A percentile compares a stretch with the other conserved stretches of the same genome.
phyloP scores from a whole-genome alignment of 2,113 vertebrate species.

The Vidua chalybeata region DNA sequence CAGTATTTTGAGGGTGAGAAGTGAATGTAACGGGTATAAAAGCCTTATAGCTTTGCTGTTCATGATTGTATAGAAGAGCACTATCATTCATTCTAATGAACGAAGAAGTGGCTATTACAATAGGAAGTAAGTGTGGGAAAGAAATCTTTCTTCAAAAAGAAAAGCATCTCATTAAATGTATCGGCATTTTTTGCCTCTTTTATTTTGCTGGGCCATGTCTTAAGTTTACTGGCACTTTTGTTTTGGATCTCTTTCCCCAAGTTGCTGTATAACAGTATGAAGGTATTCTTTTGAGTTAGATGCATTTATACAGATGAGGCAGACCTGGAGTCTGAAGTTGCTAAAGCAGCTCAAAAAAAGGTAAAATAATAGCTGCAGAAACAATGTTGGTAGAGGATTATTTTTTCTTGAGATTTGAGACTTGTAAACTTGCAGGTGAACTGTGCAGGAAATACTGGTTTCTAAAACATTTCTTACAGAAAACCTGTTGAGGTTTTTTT shows the following conservation, averaged over 20 bases:
- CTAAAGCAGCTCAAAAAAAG: constrained; percentile 75
- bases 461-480: constrained; percentile 79
- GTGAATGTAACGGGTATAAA: constrained; percentile 82
- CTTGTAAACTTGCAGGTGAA: constrained; percentile 80
- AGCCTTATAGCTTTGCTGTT: constrained; percentile 73
- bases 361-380: constrained; percentile 77
- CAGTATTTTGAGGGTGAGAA: constrained; percentile 81
- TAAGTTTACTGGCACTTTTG: constrained; percentile 85
- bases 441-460: constrained; percentile 88
- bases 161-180: constrained; percentile 83
- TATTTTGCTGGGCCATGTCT: constrained; percentile 82
- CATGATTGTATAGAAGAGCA: constrained; percentile 72
- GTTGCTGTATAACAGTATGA: constrained; percentile 81
- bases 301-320: constrained; percentile 68
- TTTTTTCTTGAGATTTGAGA: constrained; percentile 74
- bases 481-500: constrained; percentile 45
- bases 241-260: constrained; percentile 88
- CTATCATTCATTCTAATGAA: constrained; percentile 72
- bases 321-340: constrained; percentile 81
- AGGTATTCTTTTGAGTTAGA: constrained; percentile 75
- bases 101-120: constrained; percentile 65
- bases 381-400: constrained; percentile 74
- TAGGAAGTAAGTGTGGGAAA: constrained; percentile 65
- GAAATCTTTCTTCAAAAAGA: constrained; percentile 73
- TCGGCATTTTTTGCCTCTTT: constrained; percentile 78